Conservation (phyloP, 1,140 invertebrate genomes). For the Bombus consobrinus region DNA sequence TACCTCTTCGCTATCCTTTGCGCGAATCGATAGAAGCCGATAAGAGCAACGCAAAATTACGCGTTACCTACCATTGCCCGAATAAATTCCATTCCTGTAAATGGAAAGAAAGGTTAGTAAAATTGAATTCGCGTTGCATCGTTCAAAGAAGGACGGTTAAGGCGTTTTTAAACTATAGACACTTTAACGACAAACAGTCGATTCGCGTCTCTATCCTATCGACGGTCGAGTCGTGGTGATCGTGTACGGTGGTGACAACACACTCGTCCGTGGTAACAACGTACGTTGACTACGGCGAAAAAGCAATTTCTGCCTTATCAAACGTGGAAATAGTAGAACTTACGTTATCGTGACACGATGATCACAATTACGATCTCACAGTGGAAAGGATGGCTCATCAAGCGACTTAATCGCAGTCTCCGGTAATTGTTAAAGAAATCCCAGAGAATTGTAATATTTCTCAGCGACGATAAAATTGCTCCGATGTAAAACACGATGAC, state of each 20-base stretch:
- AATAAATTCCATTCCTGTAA: neutral
- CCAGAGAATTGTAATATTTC: neutral
- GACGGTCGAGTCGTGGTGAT: constrained; percentile 1
- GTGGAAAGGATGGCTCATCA: too few species aligned
- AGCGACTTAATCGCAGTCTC: too few species aligned
- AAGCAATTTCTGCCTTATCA: constrained; percentile 11
- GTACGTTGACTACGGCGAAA: constrained; percentile 9
- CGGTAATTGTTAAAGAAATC: neutral
- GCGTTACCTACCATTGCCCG: constrained; percentile 19
- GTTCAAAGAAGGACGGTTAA: neutral
- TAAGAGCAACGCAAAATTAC: neutral
- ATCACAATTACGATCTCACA: neutral
- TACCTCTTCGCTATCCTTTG: neutral
- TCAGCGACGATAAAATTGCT: neutral
- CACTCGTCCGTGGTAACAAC: too few species aligned
- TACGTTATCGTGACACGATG: neutral
- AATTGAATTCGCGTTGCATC: neutral
- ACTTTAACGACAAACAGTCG: neutral
- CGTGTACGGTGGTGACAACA: too few species aligned
- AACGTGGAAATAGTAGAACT: neutral
- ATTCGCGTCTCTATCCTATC: constrained; percentile 1
- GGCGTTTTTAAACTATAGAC: neutral
- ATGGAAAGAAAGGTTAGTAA: too few species aligned
- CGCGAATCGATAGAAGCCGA: neutral
- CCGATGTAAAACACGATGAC: neutral